Evolutionary conservation across 2,797 vertebrate genomes (phyloP).

Genomic region (Mormyrus proboscirostris): DNA sequence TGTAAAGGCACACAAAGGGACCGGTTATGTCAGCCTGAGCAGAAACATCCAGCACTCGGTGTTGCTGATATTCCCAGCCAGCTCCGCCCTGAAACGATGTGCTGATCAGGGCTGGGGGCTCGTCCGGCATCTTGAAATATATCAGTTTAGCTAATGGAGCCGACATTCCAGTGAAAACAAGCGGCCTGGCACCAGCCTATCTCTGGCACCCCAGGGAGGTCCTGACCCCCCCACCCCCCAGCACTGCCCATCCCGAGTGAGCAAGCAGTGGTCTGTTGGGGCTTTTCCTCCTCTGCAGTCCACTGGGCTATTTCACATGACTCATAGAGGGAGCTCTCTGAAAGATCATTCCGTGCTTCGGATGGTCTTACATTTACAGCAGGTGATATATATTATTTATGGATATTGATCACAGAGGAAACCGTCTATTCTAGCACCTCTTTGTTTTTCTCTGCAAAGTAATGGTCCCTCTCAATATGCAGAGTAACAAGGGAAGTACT

Average conservation of each 20-base stretch:
- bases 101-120: background rate
- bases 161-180: conserved; percentile 30
- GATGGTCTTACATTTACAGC: too few relatives aligned
- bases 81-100: background rate
- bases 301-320: too few relatives aligned
- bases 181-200: conserved; percentile 31
- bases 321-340: too few relatives aligned
- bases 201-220: conserved; percentile 35
- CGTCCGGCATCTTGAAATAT: conserved; percentile 33
- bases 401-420: too few relatives aligned
- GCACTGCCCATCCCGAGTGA: background rate
- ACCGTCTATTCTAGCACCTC: too few relatives aligned
- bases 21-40: background rate
- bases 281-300: background rate
- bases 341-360: too few relatives aligned
- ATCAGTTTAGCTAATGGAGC: conserved; percentile 35
- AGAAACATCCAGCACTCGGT: background rate
- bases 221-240: conserved; percentile 3
- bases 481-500: too few relatives aligned
- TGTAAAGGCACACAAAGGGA: background rate
- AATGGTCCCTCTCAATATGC: too few relatives aligned
- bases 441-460: too few relatives aligned
- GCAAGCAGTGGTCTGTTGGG: too few relatives aligned
- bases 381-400: too few relatives aligned
- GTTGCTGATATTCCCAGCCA: background rate